phyloP scores from a whole-genome alignment of 2,113 vertebrate genomes.

The Sander vitreus region DNA sequence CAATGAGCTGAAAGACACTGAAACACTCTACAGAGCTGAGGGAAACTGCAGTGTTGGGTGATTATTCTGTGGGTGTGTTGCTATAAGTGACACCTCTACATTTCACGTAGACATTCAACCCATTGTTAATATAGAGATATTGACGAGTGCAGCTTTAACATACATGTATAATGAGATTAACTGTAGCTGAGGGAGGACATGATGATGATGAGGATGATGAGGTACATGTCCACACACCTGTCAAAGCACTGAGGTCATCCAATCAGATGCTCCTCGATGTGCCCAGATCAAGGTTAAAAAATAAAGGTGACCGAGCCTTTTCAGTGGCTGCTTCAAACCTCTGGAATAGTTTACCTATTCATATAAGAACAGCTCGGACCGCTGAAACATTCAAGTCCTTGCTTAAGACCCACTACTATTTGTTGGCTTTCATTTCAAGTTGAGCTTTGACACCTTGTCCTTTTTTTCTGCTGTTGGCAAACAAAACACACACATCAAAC shows the following conservation, averaged over 20 bases:
- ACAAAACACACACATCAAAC: not conserved
- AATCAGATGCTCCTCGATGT: too few species aligned
- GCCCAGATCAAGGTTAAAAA: too few species aligned
- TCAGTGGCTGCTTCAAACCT: too few species aligned
- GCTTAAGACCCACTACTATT: too few species aligned
- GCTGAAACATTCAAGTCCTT: too few species aligned
- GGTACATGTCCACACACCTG: too few species aligned
- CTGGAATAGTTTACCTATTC: too few species aligned
- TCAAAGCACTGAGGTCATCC: too few species aligned
- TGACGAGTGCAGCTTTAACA: slow-evolving; percentile 1
- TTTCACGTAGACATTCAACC: not conserved
- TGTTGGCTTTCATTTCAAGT: too few species aligned
- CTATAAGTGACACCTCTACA: not conserved
- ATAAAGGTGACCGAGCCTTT: too few species aligned
- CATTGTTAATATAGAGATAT: not conserved
- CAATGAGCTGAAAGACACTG: not conserved
- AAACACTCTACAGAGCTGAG: not conserved
- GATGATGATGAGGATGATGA: not conserved
- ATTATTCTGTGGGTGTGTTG: not conserved
- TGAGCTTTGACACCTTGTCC: too few species aligned
- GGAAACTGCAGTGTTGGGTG: not conserved
- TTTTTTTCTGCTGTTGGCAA: not conserved
- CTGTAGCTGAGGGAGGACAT: not conserved
- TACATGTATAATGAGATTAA: not conserved
- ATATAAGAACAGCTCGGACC: too few species aligned